These are phyloP conservation scores for Eupithecia inturbata DNA, from an alignment of 2,888 invertebrate genomes.

Conservation along the genomic window DNA sequence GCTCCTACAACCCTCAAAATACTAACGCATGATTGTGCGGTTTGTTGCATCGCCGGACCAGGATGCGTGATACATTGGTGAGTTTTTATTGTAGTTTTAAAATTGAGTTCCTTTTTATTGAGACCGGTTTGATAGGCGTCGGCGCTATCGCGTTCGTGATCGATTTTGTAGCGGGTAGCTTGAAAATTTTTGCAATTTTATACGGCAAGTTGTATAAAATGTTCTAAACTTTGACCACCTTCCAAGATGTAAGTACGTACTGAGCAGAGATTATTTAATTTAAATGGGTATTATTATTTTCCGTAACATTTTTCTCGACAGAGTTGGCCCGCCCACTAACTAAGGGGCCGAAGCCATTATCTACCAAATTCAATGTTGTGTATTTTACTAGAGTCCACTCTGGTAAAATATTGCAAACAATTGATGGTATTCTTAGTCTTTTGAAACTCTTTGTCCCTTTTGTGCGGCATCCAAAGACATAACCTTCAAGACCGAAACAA, in stretches of 20 bases:
- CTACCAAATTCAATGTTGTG: not conserved
- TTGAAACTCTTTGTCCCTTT: not conserved
- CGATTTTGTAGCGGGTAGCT: constrained; percentile 19
- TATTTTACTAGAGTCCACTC: not conserved
- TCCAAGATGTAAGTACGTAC: not conserved
- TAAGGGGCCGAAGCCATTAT: not conserved
- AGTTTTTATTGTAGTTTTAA: constrained; percentile 48
- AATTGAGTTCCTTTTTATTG: constrained; percentile 25
- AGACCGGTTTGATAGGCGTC: constrained; percentile 51
- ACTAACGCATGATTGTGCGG: constrained; percentile 59
- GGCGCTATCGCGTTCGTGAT: constrained; percentile 2
- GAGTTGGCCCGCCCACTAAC: not conserved
- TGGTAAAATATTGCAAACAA: not conserved
- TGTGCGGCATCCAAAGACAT: not conserved
- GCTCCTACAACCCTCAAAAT: constrained; percentile 3
- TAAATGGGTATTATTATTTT: not conserved
- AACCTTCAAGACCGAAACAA: constrained; percentile 2
- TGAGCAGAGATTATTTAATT: not conserved
- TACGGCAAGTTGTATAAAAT: not conserved
- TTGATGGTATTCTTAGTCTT: not conserved
- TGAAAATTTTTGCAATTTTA: not conserved
- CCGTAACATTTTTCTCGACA: not conserved
- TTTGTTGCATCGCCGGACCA: constrained; percentile 42
- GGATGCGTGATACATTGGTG: constrained; percentile 58
- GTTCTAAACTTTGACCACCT: not conserved